Evolutionary conservation across 92 coral and sea anemone genomes (phyloP).

Genomic region (Phenganax stokvisi): DNA sequence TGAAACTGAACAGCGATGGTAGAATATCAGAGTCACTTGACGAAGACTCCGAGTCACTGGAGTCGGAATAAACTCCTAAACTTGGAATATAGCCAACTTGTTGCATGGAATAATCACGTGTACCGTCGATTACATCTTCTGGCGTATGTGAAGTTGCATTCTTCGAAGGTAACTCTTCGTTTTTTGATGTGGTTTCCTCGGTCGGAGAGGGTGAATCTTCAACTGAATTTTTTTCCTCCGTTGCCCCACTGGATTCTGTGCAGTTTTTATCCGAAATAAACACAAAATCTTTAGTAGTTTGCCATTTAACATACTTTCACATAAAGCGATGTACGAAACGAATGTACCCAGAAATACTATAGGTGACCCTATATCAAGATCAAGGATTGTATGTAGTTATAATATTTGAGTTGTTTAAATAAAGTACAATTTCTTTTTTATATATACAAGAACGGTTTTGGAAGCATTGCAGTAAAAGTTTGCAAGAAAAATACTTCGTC

Average conservation of each 20-base stretch:
- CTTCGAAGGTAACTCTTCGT: not conserved
- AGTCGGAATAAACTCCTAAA: slow-evolving; percentile 79
- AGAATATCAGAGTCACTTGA: slow-evolving; percentile 61
- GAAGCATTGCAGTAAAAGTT: too few species aligned
- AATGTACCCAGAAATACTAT: too few species aligned
- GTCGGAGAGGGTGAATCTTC: not conserved
- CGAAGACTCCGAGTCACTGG: slow-evolving; percentile 87
- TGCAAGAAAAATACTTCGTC: too few species aligned
- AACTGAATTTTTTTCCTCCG: not conserved
- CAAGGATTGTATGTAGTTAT: too few species aligned
- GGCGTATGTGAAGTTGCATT: not conserved
- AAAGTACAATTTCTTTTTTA: too few species aligned
- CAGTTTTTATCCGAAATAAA: not conserved
- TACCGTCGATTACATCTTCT: slow-evolving; percentile 12
- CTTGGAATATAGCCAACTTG: slow-evolving; percentile 62
- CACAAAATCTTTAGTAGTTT: too few species aligned
- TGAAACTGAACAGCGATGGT: slow-evolving; percentile 34
- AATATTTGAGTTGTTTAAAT: too few species aligned
- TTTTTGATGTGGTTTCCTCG: not conserved
- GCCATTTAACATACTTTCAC: too few species aligned
- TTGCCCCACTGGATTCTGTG: not conserved
- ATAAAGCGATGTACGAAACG: too few species aligned
- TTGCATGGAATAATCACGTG: slow-evolving; percentile 1
- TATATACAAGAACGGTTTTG: too few species aligned
- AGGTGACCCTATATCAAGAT: too few species aligned